Base-by-base conservation (phyloP, 1,140 invertebrate genomes). In the Pteromalus puparum region DNA sequence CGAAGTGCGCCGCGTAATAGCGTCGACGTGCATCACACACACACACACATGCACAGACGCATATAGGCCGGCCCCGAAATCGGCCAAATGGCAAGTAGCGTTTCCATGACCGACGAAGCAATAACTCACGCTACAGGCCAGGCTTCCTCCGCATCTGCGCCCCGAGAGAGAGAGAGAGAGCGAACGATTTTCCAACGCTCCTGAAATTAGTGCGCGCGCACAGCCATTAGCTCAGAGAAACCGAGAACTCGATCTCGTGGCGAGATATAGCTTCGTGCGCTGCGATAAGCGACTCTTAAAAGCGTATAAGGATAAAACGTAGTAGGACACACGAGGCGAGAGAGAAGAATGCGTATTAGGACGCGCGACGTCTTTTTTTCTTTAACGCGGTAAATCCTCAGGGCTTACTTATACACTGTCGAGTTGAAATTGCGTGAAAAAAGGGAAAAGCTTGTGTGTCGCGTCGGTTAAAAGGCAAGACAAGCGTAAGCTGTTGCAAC, bases 141-240 rank as follows among this genome's bases (percentile, higher is more conserved):
- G n/a, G 86, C 86, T 88, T 89, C 85, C 85, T 86, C 30, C 81
- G 87, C 90, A 90, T 90, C 89, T 90, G 89, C 87, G 88, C 83
- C 73, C 9, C 34, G 70, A 34, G 72, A 30, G 83, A 81, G 84
- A 85, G 67, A 24, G 74, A 83, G 70, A 34, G 72, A 30, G 83
- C 83, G 84, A 85, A 72, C 30, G 74, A 83, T 26, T 34, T 26
- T 72, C 21, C 18, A 30, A n/a, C 67, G 67, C 7, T n/a, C 30
- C 18, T n/a, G 70, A 38, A 73, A 73, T 73, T 73, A 73, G 28
- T 73, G 61, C 53, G 53, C 53, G n/a, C n/a, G n/a, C 53, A 21
- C 53, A 61, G 53, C 13, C 12, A n/a, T n/a, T n/a, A n/a, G n/a
- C n/a, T n/a, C n/a, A n/a, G n/a, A n/a, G n/a, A 61, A 61, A 15